These are phyloP conservation scores for Dasysyrphus albostriatus DNA, from an alignment of 2,888 invertebrate species.

Conservation along the genomic window DNA sequence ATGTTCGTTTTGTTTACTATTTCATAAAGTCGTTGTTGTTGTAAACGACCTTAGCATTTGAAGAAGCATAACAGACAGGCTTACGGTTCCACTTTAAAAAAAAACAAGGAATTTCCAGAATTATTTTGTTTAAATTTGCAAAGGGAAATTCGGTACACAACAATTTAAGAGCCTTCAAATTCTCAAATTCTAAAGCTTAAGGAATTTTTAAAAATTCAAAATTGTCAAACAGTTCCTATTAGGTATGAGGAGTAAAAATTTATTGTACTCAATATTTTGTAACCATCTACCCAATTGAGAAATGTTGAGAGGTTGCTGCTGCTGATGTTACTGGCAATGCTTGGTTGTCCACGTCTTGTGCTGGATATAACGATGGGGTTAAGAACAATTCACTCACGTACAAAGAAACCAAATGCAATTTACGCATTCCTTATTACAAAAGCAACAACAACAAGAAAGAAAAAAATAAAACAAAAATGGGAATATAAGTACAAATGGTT, in stretches of 20 bases:
- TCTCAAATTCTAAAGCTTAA: too few relatives aligned
- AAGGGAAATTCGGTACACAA: too few relatives aligned
- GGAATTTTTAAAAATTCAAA: too few relatives aligned
- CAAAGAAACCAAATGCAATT: slow-evolving; percentile 69
- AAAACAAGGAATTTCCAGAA: not conserved
- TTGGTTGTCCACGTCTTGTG: slow-evolving; percentile 9
- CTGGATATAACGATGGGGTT: slow-evolving; percentile 26
- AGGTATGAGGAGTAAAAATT: not conserved
- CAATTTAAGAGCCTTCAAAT: too few relatives aligned
- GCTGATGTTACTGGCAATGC: slow-evolving; percentile 1
- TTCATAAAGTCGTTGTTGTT: slow-evolving; percentile 1
- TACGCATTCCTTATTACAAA: slow-evolving; percentile 52
- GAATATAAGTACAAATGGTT: slow-evolving; percentile 68
- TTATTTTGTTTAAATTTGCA: too few relatives aligned
- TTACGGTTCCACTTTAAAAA: not conserved
- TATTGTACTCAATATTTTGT: not conserved
- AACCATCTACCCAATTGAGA: not conserved
- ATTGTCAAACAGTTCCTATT: too few relatives aligned
- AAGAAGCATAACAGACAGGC: not conserved
- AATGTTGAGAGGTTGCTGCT: not conserved
- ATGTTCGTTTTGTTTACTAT: not conserved
- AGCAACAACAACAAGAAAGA: not conserved
- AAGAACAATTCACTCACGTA: slow-evolving; percentile 69
- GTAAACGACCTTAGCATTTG: not conserved
- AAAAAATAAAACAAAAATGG: slow-evolving; percentile 41